Evolutionary conservation across 2,888 invertebrate species (phyloP).

Genomic region (Myathropa florea): DNA sequence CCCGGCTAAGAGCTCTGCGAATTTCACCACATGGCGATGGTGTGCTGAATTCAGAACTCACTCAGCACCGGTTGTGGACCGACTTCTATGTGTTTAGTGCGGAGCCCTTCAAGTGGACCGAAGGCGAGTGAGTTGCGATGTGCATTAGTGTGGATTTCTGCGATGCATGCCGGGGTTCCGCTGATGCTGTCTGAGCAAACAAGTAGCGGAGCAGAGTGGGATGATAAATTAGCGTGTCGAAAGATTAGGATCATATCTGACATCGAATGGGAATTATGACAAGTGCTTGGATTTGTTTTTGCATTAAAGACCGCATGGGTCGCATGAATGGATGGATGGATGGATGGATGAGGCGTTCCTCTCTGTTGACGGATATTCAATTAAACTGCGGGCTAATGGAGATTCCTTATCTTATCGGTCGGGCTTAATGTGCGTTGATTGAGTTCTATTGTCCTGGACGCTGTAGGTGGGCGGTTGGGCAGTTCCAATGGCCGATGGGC

Average conservation of each 20-base stretch:
- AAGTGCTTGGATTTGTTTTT: constrained; percentile 67
- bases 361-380: constrained; percentile 41
- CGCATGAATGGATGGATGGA: neutral
- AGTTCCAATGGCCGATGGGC: too few relatives aligned
- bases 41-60: constrained; percentile 27
- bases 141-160: neutral
- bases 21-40: constrained; percentile 63
- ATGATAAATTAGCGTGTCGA: constrained; percentile 70
- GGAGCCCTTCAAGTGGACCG: constrained; percentile 51
- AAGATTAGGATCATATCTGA: constrained; percentile 65
- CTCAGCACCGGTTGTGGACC: constrained; percentile 64
- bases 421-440: constrained; percentile 56
- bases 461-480: constrained; percentile 34
- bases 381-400: constrained; percentile 45
- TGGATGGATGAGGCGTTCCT: constrained; percentile 40
- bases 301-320: constrained; percentile 62
- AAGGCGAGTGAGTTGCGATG: neutral
- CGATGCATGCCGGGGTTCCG: neutral
- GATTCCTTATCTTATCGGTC: constrained; percentile 64
- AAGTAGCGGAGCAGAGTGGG: constrained; percentile 29
- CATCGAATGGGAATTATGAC: constrained; percentile 68
- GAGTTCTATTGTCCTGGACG: constrained; percentile 29
- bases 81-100: constrained; percentile 67
- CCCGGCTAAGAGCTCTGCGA: constrained; percentile 64
- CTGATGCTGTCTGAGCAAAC: constrained; percentile 49